A percentile compares a stretch with the other conserved stretches of the same genome.
Evolutionary conservation across 2,113 vertebrate genomes (phyloP).

Genomic region (Heterochromis multidens): DNA sequence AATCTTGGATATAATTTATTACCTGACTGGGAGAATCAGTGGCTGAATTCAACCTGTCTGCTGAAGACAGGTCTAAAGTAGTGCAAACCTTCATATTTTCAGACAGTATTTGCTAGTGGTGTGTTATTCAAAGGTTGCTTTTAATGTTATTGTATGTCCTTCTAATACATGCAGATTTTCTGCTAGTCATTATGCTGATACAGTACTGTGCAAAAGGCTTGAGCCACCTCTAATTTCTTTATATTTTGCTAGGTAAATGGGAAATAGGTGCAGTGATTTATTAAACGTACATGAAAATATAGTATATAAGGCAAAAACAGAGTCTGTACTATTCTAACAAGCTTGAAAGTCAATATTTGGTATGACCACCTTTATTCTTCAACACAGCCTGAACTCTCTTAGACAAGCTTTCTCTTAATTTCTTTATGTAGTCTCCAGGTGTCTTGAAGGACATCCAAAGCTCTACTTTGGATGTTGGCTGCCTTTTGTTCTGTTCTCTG

Average conservation of each 20-base stretch:
- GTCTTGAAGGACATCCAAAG: neutral
- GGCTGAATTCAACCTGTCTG: neutral
- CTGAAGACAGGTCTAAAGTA: neutral
- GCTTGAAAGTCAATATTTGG: neutral
- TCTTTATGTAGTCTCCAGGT: neutral
- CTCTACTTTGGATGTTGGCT: neutral
- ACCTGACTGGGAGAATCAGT: neutral
- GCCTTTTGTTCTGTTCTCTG: neutral
- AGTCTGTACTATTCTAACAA: neutral
- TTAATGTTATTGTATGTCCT: neutral
- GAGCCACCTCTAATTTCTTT: neutral
- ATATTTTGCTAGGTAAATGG: neutral
- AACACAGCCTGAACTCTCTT: neutral
- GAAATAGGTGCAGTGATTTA: neutral
- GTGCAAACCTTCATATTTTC: neutral
- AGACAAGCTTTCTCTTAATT: neutral
- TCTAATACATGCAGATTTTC: neutral
- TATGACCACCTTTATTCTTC: neutral
- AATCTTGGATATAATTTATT: slow-evolving; percentile 61
- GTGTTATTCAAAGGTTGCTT: neutral
- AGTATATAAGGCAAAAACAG: neutral
- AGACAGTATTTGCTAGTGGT: neutral
- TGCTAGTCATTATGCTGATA: neutral
- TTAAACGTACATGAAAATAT: neutral
- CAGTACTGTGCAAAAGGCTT: neutral